Evolutionary conservation across 2,888 invertebrate genomes (phyloP).

Genomic region (Gerris lacustris): DNA sequence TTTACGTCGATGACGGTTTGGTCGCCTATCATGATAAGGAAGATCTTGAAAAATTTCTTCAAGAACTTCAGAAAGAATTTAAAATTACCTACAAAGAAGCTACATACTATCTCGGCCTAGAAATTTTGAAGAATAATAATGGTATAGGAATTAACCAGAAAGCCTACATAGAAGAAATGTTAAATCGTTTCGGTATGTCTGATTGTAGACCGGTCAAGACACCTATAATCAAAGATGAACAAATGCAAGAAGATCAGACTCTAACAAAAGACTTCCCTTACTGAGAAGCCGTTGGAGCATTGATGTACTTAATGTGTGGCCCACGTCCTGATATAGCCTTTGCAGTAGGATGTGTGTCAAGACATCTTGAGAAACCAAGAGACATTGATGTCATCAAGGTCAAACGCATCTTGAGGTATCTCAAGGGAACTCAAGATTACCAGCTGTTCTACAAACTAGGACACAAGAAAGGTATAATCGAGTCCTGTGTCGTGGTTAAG

Average conservation of each 20-base stretch:
- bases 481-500: constrained; percentile 24
- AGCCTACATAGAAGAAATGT: constrained; percentile 20
- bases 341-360: constrained; percentile 30
- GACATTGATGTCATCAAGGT: constrained; percentile 27
- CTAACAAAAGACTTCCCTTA: constrained; percentile 18
- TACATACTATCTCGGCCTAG: constrained; percentile 12
- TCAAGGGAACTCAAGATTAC: constrained; percentile 18
- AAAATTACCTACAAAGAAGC: constrained; percentile 6
- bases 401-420: constrained; percentile 20
- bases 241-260: constrained; percentile 9
- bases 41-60: constrained; percentile 8
- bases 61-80: constrained; percentile 5
- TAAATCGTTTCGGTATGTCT: constrained; percentile 20
- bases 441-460: constrained; percentile 10
- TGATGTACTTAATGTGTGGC: constrained; percentile 31
- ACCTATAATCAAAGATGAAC: constrained; percentile 14
- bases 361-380: constrained; percentile 30
- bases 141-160: constrained; percentile 17
- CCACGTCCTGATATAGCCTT: constrained; percentile 29
- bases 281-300: constrained; percentile 28
- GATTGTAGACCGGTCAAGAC: constrained; percentile 19
- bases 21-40: constrained; percentile 10
- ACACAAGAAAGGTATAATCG: constrained; percentile 13
- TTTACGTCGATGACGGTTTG: constrained; percentile 17
- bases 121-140: constrained; percentile 11